These are phyloP conservation scores for Machimus rusticus DNA, from an alignment of 2,888 invertebrate species.

Conservation along the genomic window DNA sequence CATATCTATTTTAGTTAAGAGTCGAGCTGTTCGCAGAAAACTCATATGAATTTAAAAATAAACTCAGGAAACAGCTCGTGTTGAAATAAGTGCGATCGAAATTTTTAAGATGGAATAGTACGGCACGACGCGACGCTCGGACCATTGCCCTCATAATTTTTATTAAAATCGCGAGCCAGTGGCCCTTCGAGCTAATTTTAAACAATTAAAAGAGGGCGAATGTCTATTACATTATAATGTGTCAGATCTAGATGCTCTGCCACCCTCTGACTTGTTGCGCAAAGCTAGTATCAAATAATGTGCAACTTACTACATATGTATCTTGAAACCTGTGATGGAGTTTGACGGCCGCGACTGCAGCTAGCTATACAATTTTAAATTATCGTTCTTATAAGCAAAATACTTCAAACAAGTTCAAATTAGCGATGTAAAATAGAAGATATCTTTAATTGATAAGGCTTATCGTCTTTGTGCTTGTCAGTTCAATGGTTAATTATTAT, in stretches of 20 bases:
- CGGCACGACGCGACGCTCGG: background rate
- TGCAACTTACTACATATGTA: background rate
- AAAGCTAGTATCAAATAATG: background rate
- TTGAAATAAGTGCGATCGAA: slow-evolving; percentile 1
- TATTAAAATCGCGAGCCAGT: background rate
- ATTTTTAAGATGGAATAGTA: background rate
- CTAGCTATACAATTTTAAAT: background rate
- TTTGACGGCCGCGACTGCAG: background rate
- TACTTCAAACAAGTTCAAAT: background rate
- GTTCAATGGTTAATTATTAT: background rate
- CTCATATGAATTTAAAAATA: slow-evolving; percentile 28
- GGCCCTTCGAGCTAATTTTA: background rate
- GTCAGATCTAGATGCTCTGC: background rate
- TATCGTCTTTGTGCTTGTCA: background rate
- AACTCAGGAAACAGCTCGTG: slow-evolving; percentile 22
- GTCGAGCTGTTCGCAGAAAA: background rate
- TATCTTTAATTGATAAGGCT: background rate
- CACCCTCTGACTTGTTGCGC: background rate
- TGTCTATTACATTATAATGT: background rate
- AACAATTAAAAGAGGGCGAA: background rate
- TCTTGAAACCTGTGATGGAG: background rate
- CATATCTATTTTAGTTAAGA: slow-evolving; percentile 27
- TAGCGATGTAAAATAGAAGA: background rate
- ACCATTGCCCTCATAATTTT: slow-evolving; percentile 20
- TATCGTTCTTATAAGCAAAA: background rate